Base-by-base conservation (phyloP, 1,140 invertebrate species). In the Trachelipus rathkii region DNA sequence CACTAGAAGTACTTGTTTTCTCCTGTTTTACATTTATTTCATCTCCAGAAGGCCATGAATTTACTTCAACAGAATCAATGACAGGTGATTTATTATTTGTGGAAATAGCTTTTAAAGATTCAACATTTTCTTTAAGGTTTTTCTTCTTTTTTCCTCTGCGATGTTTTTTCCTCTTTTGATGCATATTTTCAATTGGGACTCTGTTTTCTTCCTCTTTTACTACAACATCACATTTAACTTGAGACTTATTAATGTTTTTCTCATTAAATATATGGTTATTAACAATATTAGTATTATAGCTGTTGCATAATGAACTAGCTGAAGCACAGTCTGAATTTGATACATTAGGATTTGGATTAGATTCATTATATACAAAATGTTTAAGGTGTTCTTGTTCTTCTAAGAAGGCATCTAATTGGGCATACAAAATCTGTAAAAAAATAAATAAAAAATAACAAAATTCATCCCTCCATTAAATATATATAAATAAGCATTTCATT, bases 351-450 rank as follows among this genome's bases (percentile, higher is more conserved):
- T 74, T 53, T 1, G 45, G 73, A 15, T 45, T 44, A 60, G 73
- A n/a, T n/a, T n/a, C n/a, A n/a, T n/a, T 67, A 74, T 74, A 74
- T 74, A 74, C 73, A 74, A 74, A 23, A 9, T 43, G 44, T 50
- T 74, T 74, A n/a, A 74, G 44, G 21, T 53, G 44, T 23, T 66
- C 46, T 21, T 74, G 53, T 6, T 53, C 44, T 67, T 74, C 73
- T 74, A 74, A 74, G 53, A 66, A 74, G 60, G 60, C 60, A 66
- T 74, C 73, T 46, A 74, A 66, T 67, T 74, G 73, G 68, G 60
- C n/a, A n/a, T n/a, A n/a, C n/a, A n/a, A n/a, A n/a, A n/a, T n/a
- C n/a, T n/a, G n/a, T n/a, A n/a, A n/a, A n/a, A n/a, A n/a, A n/a
- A n/a, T n/a, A n/a, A n/a, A n/a, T n/a, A n/a, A n/a, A n/a, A n/a